Evolutionary conservation across 30 jellyfish, hydroid and myxozoan species (phyloP).

Genomic region (Sanderia malayensis): DNA sequence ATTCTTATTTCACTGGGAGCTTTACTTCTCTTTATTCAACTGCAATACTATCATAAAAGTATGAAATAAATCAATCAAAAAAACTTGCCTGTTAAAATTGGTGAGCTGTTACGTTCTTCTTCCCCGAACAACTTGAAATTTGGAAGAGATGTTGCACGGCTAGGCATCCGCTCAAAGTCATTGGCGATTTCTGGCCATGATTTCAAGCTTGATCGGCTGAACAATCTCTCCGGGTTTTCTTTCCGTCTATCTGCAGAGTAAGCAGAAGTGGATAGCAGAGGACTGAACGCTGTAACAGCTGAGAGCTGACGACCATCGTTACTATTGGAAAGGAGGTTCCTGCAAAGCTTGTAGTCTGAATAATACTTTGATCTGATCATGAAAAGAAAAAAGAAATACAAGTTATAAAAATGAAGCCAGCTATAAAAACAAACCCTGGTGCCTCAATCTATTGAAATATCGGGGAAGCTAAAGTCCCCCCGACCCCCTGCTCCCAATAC

Average conservation of each 20-base stretch:
- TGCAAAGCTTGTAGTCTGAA: constrained; percentile 57
- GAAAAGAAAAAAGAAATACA: no score
- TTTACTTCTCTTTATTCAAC: no score
- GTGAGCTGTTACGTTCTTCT: constrained; percentile 19
- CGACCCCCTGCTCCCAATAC: no score
- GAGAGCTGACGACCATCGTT: constrained; percentile 35
- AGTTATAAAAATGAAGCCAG: no score
- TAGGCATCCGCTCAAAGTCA: constrained; percentile 21
- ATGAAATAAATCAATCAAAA: not conserved
- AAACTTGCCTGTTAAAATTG: constrained; percentile 4
- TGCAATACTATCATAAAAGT: no score
- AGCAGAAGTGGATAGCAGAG: constrained; percentile 1
- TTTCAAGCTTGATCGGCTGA: constrained; percentile 26
- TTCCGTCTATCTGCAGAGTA: not conserved
- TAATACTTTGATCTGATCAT: constrained; percentile 51
- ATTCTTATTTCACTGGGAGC: no score
- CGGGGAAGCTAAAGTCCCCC: no score
- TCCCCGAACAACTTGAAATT: constrained; percentile 5
- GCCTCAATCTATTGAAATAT: no score
- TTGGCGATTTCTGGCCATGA: constrained; percentile 54
- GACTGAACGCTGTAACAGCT: constrained; percentile 24
- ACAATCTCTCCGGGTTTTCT: constrained; percentile 1
- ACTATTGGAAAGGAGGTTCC: constrained; percentile 27
- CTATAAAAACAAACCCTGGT: no score
- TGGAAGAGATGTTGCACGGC: constrained; percentile 64